A percentile compares a stretch with the other conserved stretches of the same genome.
These are phyloP conservation scores for Drosophila birchii DNA, from an alignment of 2,888 invertebrate genomes.

Conservation along the genomic window DNA sequence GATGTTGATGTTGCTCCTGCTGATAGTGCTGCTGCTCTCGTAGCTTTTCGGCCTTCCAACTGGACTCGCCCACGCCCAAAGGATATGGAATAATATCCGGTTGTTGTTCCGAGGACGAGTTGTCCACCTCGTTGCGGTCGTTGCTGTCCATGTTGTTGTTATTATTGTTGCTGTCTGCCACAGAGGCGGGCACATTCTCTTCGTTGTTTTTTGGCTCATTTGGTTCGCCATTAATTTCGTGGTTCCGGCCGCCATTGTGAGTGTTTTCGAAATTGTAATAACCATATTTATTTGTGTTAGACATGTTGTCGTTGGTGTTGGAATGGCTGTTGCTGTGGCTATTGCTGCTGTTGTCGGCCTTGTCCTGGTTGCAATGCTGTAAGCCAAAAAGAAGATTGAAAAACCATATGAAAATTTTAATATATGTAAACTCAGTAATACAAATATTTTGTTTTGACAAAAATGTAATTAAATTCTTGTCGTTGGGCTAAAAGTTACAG, in stretches of 20 bases:
- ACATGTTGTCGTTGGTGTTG: constrained; percentile 36
- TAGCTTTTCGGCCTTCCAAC: constrained; percentile 63
- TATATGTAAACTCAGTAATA: constrained; percentile 41
- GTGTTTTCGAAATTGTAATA: constrained; percentile 43
- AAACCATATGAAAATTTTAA: constrained; percentile 29
- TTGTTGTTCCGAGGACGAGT: constrained; percentile 75
- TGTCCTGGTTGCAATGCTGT: constrained; percentile 57
- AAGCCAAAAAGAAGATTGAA: not conserved
- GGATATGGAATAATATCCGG: constrained; percentile 83
- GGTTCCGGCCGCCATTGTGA: constrained; percentile 43
- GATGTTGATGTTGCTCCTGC: constrained; percentile 35
- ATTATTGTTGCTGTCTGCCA: not conserved
- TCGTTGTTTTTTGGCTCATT: constrained; percentile 54
- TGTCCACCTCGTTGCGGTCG: constrained; percentile 53
- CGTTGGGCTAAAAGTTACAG: not conserved
- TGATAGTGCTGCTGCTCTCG: constrained; percentile 47
- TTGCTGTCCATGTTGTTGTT: constrained; percentile 22
- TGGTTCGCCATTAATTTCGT: constrained; percentile 51
- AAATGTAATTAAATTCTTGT: constrained; percentile 47
- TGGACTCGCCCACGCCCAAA: constrained; percentile 68
- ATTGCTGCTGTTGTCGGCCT: constrained; percentile 33
- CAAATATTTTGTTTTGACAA: constrained; percentile 22
- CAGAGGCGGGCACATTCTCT: too few relatives aligned
- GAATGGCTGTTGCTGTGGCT: not conserved
- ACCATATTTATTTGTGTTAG: constrained; percentile 49